phyloP scores from a whole-genome alignment of 2,888 invertebrate species.

The Clistopyga incitator region DNA sequence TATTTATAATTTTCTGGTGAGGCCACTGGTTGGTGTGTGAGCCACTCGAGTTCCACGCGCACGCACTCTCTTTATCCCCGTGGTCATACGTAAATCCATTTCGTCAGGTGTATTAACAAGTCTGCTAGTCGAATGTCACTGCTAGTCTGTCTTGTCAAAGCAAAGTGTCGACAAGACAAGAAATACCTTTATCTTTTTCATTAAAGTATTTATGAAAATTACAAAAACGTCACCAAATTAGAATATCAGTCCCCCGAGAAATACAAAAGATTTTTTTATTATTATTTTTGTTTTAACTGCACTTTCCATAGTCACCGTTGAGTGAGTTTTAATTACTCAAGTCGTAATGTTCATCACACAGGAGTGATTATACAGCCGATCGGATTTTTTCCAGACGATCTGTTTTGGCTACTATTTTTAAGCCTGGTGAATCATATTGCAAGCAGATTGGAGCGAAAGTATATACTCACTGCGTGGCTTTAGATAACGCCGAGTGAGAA shows the following conservation, averaged over 20 bases:
- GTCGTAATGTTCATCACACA: neutral
- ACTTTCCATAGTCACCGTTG: neutral
- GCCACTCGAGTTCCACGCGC: constrained; percentile 29
- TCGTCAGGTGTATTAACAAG: constrained; percentile 20
- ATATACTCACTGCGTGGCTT: constrained; percentile 10
- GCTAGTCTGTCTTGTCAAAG: no score
- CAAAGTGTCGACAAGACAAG: no score
- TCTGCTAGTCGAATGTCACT: no score
- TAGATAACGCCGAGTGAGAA: constrained; percentile 17
- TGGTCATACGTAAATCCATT: constrained; percentile 17
- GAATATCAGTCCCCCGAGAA: no score
- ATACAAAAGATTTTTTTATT: no score
- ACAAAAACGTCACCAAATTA: neutral
- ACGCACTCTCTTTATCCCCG: constrained; percentile 29
- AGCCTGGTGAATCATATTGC: constrained; percentile 10
- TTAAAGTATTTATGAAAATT: neutral
- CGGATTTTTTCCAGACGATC: constrained; percentile 3
- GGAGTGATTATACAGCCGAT: neutral
- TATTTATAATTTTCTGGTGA: constrained; percentile 40
- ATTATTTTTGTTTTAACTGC: no score
- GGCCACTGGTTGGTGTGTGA: constrained; percentile 21
- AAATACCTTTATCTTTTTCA: neutral
- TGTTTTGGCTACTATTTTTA: constrained; percentile 28
- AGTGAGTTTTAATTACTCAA: constrained; percentile 1
- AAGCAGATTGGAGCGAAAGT: constrained; percentile 20